Conservation (phyloP, 2,888 invertebrate genomes). For the Axea sp. region DNA sequence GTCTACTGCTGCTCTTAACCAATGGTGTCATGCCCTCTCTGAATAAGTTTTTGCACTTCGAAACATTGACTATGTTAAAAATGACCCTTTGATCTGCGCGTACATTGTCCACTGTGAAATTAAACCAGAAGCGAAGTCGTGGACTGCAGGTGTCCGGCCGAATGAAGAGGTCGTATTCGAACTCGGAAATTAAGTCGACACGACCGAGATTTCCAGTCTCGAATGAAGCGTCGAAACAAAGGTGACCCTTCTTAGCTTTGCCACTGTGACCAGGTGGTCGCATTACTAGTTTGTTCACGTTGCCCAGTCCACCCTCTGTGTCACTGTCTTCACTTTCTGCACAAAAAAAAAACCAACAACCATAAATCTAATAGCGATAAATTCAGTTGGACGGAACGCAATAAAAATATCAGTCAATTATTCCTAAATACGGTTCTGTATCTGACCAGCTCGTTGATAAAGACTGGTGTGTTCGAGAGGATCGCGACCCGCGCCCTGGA, state of each 20-base stretch:
- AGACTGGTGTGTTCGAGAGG: conserved; percentile 78
- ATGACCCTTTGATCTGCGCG: conserved; percentile 96
- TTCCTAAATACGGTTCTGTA: too few relatives aligned
- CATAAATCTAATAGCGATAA: too few relatives aligned
- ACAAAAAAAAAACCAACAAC: conserved; percentile 20
- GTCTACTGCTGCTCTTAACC: conserved; percentile 93
- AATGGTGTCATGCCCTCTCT: conserved; percentile 95
- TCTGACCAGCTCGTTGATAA: conserved; percentile 74
- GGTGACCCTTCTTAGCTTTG: conserved; percentile 96
- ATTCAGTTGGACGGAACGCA: too few relatives aligned
- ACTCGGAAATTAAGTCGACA: conserved; percentile 95
- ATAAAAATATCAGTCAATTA: too few relatives aligned
- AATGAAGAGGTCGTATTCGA: conserved; percentile 97
- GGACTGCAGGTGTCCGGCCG: conserved; percentile 98
- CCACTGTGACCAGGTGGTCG: conserved; percentile 95
- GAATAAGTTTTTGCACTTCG: conserved; percentile 93
- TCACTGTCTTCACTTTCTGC: conserved; percentile 95
- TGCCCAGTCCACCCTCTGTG: conserved; percentile 95
- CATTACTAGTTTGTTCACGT: conserved; percentile 92
- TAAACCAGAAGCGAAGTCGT: conserved; percentile 96
- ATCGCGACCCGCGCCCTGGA: conserved; percentile 72
- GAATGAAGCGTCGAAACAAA: conserved; percentile 98
- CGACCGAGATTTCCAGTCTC: conserved; percentile 98
- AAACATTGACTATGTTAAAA: conserved; percentile 98
- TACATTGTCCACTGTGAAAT: conserved; percentile 98